These are phyloP conservation scores for Gallirallus australis DNA, from an alignment of 2,797 vertebrate genomes.

Conservation along the genomic window DNA sequence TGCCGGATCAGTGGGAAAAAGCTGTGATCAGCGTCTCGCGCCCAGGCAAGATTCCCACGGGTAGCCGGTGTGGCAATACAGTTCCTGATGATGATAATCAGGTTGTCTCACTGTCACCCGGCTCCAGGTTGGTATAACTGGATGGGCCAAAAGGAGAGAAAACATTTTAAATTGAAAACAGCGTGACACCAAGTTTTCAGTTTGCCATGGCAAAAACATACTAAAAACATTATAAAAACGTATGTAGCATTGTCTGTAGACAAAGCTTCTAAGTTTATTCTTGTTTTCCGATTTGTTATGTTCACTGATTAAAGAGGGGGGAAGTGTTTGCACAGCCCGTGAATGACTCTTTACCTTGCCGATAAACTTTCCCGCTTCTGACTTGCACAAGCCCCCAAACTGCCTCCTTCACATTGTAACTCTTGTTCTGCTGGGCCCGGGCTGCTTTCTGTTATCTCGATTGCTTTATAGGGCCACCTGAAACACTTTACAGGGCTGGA, in stretches of 20 bases:
- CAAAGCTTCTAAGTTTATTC: not conserved
- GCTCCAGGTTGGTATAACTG: conserved; percentile 85
- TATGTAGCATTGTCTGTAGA: not conserved
- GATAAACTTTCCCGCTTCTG: conserved; percentile 2
- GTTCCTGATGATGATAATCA: conserved; percentile 95
- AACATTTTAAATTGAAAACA: not conserved
- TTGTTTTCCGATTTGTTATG: not conserved
- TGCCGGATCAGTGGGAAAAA: conserved; percentile 97
- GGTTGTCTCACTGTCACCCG: conserved; percentile 89
- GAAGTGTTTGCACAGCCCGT: conserved; percentile 28
- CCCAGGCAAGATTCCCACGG: conserved; percentile 86
- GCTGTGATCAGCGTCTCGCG: conserved; percentile 89
- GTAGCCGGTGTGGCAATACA: conserved; percentile 93
- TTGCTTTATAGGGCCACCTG: conserved; percentile 23
- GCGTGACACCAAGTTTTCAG: not conserved
- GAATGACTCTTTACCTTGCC: not conserved
- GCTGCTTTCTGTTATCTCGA: not conserved
- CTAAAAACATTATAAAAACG: not conserved
- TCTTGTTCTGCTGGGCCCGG: not conserved
- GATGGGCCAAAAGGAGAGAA: not conserved
- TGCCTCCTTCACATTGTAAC: not conserved
- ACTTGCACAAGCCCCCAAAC: not conserved
- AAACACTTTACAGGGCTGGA: not conserved
- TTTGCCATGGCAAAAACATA: not conserved
- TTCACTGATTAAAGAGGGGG: not conserved